Percentiles rank a stretch among this genome's conserved stretches.
These are phyloP conservation scores for Apis cerana DNA, from an alignment of 1,140 invertebrate genomes.

Conservation along the genomic window DNA sequence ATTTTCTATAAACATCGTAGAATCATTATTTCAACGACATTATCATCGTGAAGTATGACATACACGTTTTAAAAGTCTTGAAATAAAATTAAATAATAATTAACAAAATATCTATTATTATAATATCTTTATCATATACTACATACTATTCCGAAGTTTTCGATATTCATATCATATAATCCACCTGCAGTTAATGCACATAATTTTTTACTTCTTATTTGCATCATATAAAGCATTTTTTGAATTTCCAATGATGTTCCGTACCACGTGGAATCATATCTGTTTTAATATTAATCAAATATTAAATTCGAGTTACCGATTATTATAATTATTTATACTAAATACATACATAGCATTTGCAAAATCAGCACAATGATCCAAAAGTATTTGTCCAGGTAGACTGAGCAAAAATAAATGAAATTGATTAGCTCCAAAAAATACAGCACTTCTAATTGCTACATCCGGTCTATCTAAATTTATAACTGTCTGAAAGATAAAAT, in stretches of 20 bases:
- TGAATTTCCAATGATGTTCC: background rate
- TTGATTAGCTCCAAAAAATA: background rate
- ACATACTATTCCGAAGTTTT: conserved; percentile 17
- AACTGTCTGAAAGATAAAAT: background rate
- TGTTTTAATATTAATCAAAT: background rate
- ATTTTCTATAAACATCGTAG: no score
- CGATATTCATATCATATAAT: conserved; percentile 15
- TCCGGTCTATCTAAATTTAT: background rate
- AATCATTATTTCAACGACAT: background rate
- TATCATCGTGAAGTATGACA: conserved; percentile 22
- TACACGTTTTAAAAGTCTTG: conserved; percentile 20
- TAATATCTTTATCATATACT: background rate
- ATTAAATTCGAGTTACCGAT: background rate
- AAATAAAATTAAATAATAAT: background rate
- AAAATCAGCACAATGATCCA: background rate
- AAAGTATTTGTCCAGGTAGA: conserved; percentile 5
- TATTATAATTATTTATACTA: background rate
- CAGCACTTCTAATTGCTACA: background rate
- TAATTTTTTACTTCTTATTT: background rate
- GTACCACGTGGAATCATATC: conserved; percentile 4
- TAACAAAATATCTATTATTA: background rate
- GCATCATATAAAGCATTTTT: conserved; percentile 4
- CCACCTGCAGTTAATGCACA: conserved; percentile 8
- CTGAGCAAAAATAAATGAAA: conserved; percentile 5
- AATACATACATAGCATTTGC: background rate